These are phyloP conservation scores for Sebastes fasciatus DNA, from an alignment of 2,113 vertebrate genomes.

Conservation along the genomic window DNA sequence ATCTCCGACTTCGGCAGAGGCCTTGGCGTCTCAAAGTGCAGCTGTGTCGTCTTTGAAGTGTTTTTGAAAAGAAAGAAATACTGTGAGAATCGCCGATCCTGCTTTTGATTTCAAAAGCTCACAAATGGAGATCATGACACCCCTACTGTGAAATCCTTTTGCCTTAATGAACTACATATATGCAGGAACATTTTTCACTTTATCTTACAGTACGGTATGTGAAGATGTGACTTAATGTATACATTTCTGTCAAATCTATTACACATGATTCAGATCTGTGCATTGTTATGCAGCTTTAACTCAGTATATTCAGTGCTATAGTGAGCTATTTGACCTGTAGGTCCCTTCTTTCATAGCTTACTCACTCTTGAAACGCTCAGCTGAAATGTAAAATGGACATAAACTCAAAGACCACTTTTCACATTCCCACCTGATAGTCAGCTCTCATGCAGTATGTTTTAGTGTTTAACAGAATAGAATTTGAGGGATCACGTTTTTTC, in stretches of 20 bases:
- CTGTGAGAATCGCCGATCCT: background rate
- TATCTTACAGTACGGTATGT: background rate
- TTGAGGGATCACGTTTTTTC: slow-evolving; percentile 23
- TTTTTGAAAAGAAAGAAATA: background rate
- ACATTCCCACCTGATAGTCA: slow-evolving; percentile 70
- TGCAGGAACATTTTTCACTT: background rate
- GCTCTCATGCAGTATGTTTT: slow-evolving; percentile 23
- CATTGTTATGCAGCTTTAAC: background rate
- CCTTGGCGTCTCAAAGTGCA: background rate
- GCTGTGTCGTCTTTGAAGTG: background rate
- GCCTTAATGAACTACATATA: background rate
- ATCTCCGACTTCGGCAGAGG: background rate
- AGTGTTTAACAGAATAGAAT: slow-evolving; percentile 4
- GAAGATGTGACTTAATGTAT: background rate
- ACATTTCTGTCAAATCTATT: slow-evolving; percentile 6
- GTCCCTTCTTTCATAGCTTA: slow-evolving; percentile 5
- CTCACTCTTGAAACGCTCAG: slow-evolving; percentile 28
- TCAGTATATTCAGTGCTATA: slow-evolving; percentile 5
- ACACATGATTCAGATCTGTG: background rate
- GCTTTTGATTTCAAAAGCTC: background rate
- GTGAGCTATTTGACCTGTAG: slow-evolving; percentile 22
- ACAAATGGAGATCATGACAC: background rate
- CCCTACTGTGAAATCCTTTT: slow-evolving; percentile 7
- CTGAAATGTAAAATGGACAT: slow-evolving; percentile 48
- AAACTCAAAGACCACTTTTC: slow-evolving; percentile 59